Base-by-base conservation (phyloP, 1,140 invertebrate genomes). In the Polyergus mexicanus region DNA sequence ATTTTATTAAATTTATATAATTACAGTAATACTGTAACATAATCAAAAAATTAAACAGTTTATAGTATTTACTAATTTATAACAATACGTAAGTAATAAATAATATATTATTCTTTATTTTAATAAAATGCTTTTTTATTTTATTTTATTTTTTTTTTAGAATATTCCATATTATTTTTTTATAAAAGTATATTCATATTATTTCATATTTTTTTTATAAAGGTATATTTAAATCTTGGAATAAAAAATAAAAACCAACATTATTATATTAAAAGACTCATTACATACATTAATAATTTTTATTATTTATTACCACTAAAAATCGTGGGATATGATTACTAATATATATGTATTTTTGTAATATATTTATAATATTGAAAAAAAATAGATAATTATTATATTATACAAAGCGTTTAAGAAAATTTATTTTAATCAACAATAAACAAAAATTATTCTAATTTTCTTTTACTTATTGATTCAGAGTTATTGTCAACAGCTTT, bases 51-150 rank as follows among this genome's bases (percentile, higher is more conserved):
- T 10, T 58, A 8, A 5, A 1, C 1, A 78, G 11, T 51, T 11
- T 22, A 7, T 47, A 8, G 1, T 54, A 47, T 54, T 78, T 3
- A 38, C 3, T 2, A 25, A 16, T 6, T 68, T 78, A 35, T 19
- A 68, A 56, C 22, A 76, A 66, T 4, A 25, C 25, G 7, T 44
- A 25, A 77, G 7, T 54, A 78, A 78, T 38, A 54, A 68, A 65
- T 54, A 54, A 25, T 8, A 19, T 38, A 13, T 68, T 68, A 22
- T 68, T 28, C 25, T 78, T 66, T 78, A 54, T 78, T 78, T 78
- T 44, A 13, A 16, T 74, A 3, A 75, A 78, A 65, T n/a, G n/a
- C 6, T 41, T 58, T 11, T 75, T n/a, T n/a, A 74, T 22, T 28
- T 62, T 41, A 25, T 11, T 75, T n/a, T n/a, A 74, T 22, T 28